Evolutionary conservation across 2,113 vertebrate species (phyloP).

Genomic region (Eidolon helvum): DNA sequence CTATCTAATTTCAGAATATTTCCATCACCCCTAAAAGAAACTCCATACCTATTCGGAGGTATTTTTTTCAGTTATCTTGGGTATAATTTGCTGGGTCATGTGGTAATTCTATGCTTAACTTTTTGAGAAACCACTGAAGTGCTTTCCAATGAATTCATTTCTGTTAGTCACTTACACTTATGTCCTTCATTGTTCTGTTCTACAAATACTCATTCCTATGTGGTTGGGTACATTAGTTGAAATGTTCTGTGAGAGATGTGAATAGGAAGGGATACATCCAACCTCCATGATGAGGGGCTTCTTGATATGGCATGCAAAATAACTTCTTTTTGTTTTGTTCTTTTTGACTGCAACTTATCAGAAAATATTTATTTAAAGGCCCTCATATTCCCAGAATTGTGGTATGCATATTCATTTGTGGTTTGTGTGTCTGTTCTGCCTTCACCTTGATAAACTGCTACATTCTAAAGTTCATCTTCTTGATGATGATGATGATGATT

Average conservation of each 20-base stretch:
- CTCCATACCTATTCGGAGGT: neutral
- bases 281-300: neutral
- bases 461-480: neutral
- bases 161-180: neutral
- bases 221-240: neutral
- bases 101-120: neutral
- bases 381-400: neutral
- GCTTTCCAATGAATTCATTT: neutral
- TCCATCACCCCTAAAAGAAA: neutral
- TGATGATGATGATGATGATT: neutral
- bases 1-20: neutral
- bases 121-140: neutral
- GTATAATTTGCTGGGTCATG: neutral
- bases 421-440: neutral
- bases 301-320: neutral
- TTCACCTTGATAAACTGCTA: neutral
- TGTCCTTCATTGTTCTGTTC: neutral
- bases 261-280: neutral
- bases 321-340: neutral
- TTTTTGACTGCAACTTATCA: neutral
- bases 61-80: neutral
- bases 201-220: neutral
- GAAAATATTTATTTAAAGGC: neutral
- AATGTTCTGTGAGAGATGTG: neutral
- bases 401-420: neutral